These are phyloP conservation scores for Leptogaster cylindrica DNA, from an alignment of 2,888 invertebrate genomes.

Conservation along the genomic window DNA sequence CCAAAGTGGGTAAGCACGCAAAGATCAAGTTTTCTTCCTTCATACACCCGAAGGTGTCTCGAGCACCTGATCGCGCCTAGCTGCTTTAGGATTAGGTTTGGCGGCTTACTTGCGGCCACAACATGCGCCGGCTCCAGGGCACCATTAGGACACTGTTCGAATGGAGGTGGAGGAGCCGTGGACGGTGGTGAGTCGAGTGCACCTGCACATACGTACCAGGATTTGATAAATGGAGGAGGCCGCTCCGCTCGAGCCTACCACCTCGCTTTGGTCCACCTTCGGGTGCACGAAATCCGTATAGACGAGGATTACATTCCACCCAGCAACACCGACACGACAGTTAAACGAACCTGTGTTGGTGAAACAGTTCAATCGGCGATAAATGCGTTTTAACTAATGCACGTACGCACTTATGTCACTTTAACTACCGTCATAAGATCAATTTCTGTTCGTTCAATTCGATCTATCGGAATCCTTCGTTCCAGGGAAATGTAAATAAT, in stretches of 20 bases:
- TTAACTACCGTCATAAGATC: slow-evolving; percentile 14
- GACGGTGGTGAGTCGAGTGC: too few species aligned
- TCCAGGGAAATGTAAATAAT: slow-evolving; percentile 19
- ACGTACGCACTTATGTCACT: slow-evolving; percentile 21
- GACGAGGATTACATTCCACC: too few species aligned
- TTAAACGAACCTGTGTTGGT: not conserved
- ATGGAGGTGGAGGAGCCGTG: not conserved
- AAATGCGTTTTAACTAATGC: not conserved
- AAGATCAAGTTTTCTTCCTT: slow-evolving; percentile 9
- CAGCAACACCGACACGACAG: too few species aligned
- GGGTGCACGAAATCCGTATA: too few species aligned
- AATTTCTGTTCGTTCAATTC: slow-evolving; percentile 2
- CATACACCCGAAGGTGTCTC: too few species aligned
- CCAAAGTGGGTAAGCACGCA: not conserved
- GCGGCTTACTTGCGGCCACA: not conserved
- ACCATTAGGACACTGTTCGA: not conserved
- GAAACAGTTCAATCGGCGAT: not conserved
- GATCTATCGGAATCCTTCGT: not conserved
- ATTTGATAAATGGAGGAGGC: too few species aligned
- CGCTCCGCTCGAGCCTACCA: too few species aligned
- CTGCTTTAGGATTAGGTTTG: too few species aligned
- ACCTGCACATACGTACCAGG: too few species aligned
- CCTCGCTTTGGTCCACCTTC: too few species aligned
- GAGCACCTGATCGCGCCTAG: too few species aligned
- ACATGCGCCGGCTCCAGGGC: not conserved